A percentile compares a stretch with the other conserved stretches of the same genome.
phyloP scores from a whole-genome alignment of 2,797 vertebrate species.

The Semaprochilodus insignis region DNA sequence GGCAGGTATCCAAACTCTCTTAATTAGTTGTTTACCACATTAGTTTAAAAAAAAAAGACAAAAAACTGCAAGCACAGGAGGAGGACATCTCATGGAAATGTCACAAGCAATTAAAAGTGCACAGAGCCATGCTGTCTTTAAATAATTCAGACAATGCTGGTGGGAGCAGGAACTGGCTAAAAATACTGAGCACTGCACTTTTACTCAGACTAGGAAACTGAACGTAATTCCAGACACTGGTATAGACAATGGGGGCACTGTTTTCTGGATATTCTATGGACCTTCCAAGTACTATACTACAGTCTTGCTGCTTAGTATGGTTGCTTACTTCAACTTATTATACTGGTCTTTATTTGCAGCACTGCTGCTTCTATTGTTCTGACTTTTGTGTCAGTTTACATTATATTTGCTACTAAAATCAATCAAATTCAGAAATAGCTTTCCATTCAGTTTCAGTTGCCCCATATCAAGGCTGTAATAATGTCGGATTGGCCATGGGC shows the following conservation, averaged over 20 bases:
- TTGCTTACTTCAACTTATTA: not conserved
- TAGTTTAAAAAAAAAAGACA: conserved; percentile 32
- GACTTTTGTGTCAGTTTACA: not conserved
- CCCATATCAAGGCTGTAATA: no score
- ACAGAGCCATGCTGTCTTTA: conserved; percentile 65
- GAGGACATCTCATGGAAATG: conserved; percentile 76
- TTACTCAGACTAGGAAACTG: conserved; percentile 33
- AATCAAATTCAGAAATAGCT: no score
- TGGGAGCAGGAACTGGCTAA: conserved; percentile 68
- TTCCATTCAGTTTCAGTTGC: no score
- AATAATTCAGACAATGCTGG: conserved; percentile 77
- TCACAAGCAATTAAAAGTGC: conserved; percentile 78
- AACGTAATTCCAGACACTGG: conserved; percentile 25
- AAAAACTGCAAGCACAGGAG: conserved; percentile 57
- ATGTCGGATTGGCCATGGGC: no score
- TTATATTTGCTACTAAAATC: no score
- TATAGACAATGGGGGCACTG: not conserved
- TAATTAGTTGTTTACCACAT: conserved; percentile 73
- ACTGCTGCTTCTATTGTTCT: not conserved
- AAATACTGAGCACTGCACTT: conserved; percentile 65
- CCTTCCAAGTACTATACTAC: not conserved
- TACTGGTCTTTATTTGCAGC: not conserved
- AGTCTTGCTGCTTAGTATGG: not conserved
- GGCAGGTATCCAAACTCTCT: conserved; percentile 57
- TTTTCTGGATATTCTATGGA: not conserved